Conservation (phyloP, 2,888 invertebrate genomes). For the Melipona bicolor region DNA sequence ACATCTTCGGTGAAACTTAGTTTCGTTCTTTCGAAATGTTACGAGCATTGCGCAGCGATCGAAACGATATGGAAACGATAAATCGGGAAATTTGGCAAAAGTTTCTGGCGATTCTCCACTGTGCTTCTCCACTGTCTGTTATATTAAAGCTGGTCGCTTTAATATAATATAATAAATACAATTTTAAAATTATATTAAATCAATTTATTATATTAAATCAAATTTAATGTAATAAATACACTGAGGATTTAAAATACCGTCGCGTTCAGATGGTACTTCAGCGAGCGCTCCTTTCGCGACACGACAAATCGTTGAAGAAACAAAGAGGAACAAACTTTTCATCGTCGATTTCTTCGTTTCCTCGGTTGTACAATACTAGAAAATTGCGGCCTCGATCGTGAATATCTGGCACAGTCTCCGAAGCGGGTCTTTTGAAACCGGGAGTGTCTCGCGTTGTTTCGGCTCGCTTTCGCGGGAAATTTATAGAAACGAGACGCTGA, state of each 20-base stretch:
- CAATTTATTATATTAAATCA: too few relatives aligned
- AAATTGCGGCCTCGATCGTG: not conserved
- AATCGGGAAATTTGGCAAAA: too few relatives aligned
- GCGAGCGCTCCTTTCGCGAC: not conserved
- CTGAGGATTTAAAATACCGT: not conserved
- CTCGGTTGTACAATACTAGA: too few relatives aligned
- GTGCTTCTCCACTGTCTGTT: not conserved
- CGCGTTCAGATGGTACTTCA: not conserved
- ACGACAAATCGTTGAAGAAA: not conserved
- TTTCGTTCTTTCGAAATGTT: too few relatives aligned
- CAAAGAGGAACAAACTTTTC: not conserved
- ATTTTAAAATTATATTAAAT: too few relatives aligned
- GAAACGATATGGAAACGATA: too few relatives aligned
- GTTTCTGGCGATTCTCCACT: too few relatives aligned
- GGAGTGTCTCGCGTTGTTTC: slow-evolving; percentile 41
- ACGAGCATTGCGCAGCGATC: too few relatives aligned
- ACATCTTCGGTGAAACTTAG: too few relatives aligned
- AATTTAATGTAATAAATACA: too few relatives aligned
- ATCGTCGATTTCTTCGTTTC: not conserved
- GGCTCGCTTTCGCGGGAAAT: not conserved
- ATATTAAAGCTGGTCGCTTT: too few relatives aligned
- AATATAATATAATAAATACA: too few relatives aligned
- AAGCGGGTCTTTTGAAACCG: slow-evolving; percentile 25
- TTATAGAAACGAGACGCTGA: slow-evolving; percentile 18
- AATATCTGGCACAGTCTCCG: not conserved